A percentile compares a stretch with the other conserved stretches of the same genome.
phyloP scores from a whole-genome alignment of 2,113 vertebrate genomes.

The Dolichotis patagonum region DNA sequence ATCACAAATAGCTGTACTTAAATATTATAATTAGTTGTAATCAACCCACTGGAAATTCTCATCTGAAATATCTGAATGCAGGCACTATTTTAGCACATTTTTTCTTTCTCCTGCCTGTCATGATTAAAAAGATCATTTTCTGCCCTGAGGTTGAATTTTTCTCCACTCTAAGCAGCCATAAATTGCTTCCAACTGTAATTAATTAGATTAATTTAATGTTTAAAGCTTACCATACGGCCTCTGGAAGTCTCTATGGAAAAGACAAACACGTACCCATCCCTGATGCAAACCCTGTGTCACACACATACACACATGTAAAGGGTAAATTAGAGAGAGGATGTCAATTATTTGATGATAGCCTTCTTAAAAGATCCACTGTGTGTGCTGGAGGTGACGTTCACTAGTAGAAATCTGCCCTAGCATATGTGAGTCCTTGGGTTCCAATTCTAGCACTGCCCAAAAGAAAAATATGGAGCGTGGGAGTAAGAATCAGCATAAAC shows the following conservation, averaged over 20 bases:
- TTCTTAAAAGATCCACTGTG: not conserved
- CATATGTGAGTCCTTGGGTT: not conserved
- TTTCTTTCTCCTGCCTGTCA: not conserved
- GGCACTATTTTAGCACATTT: not conserved
- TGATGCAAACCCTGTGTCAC: not conserved
- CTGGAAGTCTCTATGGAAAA: not conserved
- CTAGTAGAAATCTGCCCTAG: not conserved
- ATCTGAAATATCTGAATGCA: not conserved
- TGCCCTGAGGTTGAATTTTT: not conserved
- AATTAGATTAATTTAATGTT: slow-evolving; percentile 37
- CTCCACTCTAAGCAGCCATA: not conserved
- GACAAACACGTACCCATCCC: not conserved
- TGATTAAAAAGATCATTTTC: slow-evolving; percentile 1
- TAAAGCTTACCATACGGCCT: not conserved
- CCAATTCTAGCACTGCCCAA: not conserved
- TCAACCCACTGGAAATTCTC: not conserved
- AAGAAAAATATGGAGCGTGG: too few species aligned
- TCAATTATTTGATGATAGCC: not conserved
- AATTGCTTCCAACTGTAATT: not conserved
- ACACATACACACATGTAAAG: not conserved
- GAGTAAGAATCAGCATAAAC: not conserved
- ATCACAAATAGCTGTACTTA: not conserved
- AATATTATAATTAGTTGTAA: not conserved
- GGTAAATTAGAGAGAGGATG: not conserved
- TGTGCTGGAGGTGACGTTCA: not conserved